phyloP scores from a whole-genome alignment of 2,113 vertebrate species.

The Seriola rivoliana region DNA sequence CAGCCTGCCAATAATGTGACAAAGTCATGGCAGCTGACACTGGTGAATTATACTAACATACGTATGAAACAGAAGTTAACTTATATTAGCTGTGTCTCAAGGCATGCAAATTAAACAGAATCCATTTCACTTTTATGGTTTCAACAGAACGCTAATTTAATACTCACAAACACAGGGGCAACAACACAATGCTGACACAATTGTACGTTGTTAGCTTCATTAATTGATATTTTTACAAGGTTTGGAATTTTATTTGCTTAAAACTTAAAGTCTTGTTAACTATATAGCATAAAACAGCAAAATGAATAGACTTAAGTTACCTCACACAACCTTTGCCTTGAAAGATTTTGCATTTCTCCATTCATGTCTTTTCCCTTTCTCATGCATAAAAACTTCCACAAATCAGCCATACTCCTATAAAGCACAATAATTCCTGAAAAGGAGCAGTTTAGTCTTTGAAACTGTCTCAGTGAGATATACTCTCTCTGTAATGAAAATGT shows the following conservation, averaged over 20 bases:
- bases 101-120: neutral
- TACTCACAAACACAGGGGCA: neutral
- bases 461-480: constrained; percentile 72
- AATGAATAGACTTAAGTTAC: neutral
- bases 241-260: neutral
- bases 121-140: constrained; percentile 20
- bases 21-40: constrained; percentile 12
- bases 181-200: neutral
- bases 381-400: constrained; percentile 61
- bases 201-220: neutral
- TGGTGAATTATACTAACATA: constrained; percentile 14
- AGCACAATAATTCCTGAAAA: constrained; percentile 70
- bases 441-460: constrained; percentile 73
- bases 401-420: constrained; percentile 60
- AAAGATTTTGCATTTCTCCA: constrained; percentile 60
- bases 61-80: neutral
- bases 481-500: constrained; percentile 79
- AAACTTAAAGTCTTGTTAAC: neutral
- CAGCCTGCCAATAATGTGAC: constrained; percentile 27
- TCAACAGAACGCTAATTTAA: neutral
- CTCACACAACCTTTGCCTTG: constrained; percentile 27
- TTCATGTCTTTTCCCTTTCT: constrained; percentile 49
- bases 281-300: neutral
- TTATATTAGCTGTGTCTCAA: neutral
- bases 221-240: neutral